phyloP scores from a whole-genome alignment of 2,113 vertebrate genomes.

The Hippocampus mohnikei region DNA sequence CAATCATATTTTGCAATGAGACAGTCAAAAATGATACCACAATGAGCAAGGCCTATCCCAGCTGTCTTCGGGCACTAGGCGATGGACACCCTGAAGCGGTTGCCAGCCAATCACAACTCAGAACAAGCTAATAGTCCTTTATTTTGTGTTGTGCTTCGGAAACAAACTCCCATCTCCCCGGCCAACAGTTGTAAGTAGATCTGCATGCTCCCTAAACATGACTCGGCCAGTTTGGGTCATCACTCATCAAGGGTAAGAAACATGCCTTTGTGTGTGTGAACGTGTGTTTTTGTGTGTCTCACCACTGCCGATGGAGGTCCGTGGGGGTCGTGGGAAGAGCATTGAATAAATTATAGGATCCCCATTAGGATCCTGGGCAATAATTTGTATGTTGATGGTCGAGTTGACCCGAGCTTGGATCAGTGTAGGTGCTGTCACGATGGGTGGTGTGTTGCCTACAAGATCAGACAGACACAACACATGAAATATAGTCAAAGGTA shows the following conservation, averaged over 20 bases:
- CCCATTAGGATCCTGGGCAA: constrained; percentile 69
- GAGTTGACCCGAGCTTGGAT: constrained; percentile 68
- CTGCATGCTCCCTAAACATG: too few species aligned
- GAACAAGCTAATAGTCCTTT: background rate
- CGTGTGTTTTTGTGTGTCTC: constrained; percentile 31
- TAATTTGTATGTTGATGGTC: constrained; percentile 56
- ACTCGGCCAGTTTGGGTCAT: background rate
- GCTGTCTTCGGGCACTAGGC: too few species aligned
- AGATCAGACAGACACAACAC: constrained; percentile 1
- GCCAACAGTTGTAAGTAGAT: too few species aligned
- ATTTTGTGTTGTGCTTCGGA: background rate
- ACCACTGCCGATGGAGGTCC: constrained; percentile 66
- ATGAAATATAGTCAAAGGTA: constrained; percentile 11
- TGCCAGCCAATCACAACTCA: too few species aligned
- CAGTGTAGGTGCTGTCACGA: constrained; percentile 66
- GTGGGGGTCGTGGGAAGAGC: constrained; percentile 63
- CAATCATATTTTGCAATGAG: background rate
- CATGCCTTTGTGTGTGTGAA: background rate
- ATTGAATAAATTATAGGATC: constrained; percentile 73
- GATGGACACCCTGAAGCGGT: too few species aligned
- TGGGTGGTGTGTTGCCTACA: constrained; percentile 74
- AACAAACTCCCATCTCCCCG: too few species aligned
- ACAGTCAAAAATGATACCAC: background rate
- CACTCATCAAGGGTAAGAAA: background rate
- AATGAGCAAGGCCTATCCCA: background rate